Percentiles rank a stretch among this genome's conserved stretches.
These are phyloP conservation scores for Tamandua tetradactyla DNA, from an alignment of 2,797 vertebrate species.

Conservation along the genomic window DNA sequence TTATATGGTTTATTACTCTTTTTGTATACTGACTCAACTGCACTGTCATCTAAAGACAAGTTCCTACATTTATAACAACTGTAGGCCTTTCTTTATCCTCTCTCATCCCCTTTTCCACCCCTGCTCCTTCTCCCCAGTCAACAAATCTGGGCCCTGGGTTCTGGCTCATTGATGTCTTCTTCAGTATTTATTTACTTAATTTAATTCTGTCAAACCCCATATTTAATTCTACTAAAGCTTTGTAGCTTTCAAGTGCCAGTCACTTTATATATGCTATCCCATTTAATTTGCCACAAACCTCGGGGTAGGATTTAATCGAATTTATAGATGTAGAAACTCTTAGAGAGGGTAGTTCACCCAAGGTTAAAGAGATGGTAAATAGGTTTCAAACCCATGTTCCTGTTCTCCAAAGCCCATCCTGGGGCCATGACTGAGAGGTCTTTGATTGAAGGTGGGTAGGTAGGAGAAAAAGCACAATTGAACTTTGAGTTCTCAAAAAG, in stretches of 20 bases:
- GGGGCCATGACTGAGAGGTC: neutral
- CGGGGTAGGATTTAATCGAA: neutral
- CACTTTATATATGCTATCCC: neutral
- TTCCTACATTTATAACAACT: neutral
- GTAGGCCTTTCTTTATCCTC: neutral
- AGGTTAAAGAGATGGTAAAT: neutral
- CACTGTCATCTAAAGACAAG: neutral
- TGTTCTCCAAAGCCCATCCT: neutral
- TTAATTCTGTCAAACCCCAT: constrained; percentile 21
- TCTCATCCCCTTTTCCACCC: neutral
- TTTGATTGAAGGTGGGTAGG: neutral
- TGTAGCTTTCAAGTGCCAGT: neutral
- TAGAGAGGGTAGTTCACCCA: neutral
- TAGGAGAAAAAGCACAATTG: neutral
- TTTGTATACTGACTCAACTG: neutral
- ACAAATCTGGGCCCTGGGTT: neutral
- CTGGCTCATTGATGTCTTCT: neutral
- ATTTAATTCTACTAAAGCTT: neutral
- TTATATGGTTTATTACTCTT: neutral
- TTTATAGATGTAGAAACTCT: neutral
- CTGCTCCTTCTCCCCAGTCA: neutral
- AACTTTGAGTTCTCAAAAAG: neutral
- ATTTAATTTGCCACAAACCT: neutral
- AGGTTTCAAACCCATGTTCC: neutral
- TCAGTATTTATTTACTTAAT: constrained; percentile 10